Conservation (phyloP, 2,888 invertebrate species). For the Hermaeophaga mercurialis region DNA sequence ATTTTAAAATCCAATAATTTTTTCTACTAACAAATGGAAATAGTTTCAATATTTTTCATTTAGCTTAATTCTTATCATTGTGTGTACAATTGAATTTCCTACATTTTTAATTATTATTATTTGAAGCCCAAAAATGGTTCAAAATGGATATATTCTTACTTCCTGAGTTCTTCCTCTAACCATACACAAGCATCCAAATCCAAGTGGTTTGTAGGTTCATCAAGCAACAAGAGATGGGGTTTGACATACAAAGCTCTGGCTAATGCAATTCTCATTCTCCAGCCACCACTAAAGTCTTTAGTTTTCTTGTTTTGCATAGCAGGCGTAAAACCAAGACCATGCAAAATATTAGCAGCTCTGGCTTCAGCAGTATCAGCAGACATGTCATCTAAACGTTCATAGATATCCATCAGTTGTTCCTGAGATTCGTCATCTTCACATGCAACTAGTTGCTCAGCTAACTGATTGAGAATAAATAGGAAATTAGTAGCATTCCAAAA, state of each 20-base stretch:
- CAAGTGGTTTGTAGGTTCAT: constrained; percentile 95
- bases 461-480: constrained; percentile 51
- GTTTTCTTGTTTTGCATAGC: constrained; percentile 86
- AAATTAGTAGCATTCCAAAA: no score
- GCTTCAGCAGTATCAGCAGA: constrained; percentile 94
- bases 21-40: no score
- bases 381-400: constrained; percentile 96
- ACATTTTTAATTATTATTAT: no score
- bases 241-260: constrained; percentile 97
- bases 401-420: constrained; percentile 96
- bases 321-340: constrained; percentile 93
- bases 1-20: no score
- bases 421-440: constrained; percentile 84
- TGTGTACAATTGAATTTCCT: no score
- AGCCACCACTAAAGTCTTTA: constrained; percentile 90
- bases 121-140: no score
- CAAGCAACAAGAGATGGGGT: constrained; percentile 92
- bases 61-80: no score
- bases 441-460: constrained; percentile 87
- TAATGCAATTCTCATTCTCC: constrained; percentile 98
- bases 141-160: no score
- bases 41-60: no score
- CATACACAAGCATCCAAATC: constrained; percentile 99
- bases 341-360: constrained; percentile 91
- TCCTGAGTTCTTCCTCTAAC: constrained; percentile 97